Conservation (phyloP, 2,888 invertebrate genomes). For the Callinectes sapidus region DNA sequence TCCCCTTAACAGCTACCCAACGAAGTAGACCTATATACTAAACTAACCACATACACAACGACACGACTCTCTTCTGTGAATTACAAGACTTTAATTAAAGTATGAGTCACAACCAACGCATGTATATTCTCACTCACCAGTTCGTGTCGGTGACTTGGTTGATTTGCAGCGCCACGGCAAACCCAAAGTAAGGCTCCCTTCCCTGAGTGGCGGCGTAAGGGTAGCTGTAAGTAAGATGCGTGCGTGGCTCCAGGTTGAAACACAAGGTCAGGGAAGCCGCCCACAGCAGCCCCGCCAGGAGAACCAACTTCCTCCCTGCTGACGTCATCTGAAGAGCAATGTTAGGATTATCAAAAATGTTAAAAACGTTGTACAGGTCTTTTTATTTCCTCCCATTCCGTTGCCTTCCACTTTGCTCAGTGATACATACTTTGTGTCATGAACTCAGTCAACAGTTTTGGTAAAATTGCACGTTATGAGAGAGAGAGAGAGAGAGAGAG, state of each 20-base stretch:
- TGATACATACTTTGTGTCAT: too few species aligned
- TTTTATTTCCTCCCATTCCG: neutral
- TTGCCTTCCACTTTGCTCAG: neutral
- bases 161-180: constrained; percentile 35
- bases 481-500: too few species aligned
- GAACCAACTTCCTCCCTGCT: neutral
- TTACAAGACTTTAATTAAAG: neutral
- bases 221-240: too few species aligned
- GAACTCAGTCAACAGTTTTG: too few species aligned
- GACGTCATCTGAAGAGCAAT: neutral
- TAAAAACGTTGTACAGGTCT: neutral
- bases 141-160: neutral
- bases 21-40: neutral
- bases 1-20: neutral
- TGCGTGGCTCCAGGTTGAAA: constrained; percentile 29
- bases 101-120: neutral
- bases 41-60: neutral
- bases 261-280: neutral
- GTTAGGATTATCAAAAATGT: neutral
- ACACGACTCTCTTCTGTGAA: neutral
- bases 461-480: too few species aligned
- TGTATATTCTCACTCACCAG: neutral
- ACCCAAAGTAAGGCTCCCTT: constrained; percentile 46
- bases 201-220: neutral
- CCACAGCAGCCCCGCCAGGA: neutral